Evolutionary conservation across 2,797 vertebrate genomes (phyloP), one percentile per base, ranked within the genome.

Genomic region (Botia almorhae): DNA sequence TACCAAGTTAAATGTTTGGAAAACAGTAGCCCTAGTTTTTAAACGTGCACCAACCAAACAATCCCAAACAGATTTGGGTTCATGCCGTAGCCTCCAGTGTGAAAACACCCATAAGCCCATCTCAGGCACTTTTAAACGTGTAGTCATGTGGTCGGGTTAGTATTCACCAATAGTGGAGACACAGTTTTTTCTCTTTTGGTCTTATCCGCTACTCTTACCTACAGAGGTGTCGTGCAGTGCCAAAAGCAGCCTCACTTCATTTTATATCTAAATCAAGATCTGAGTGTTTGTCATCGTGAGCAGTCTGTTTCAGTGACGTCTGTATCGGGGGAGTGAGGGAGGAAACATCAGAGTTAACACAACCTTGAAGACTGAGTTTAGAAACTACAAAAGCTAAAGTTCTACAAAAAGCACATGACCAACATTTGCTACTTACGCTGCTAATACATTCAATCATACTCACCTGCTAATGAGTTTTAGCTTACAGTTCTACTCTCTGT

Each of bases 231-330:
- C 87, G 87, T 86, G 83, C 85, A 87, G 78, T 75, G 85, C 84
- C 87, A 88, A 87, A 83, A 56, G 81, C 86, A 86, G 82, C 84
- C 80, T 91, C 67, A 88, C 85, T 75, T 90, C 83, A 87, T 88
- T 87, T 88, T 84, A 85, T 82, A 87, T 82, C 87, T 87, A 86
- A 88, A 87, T 89, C 86, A 89, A 83, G 82, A 86, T 89, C 86
- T 90, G 84, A 89, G 86, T 85, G 87, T 84, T 87, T 90, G 87
- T 83, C 88, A 87, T 90, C 90, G 86, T 87, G 89, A 86, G 90
- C 90, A 86, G 90, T 87, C 89, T 29, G 68, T 87, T 91, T 93
- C 91, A 90, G 87, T 91, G 90, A 88, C 78, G 82, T 91, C 92
- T 91, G 90, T 87, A 89, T 91, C 63, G 87, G 84, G 86, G 89